Percentiles rank a stretch among this genome's conserved stretches.
Conservation (phyloP, 2,113 vertebrate species). For the Dipodomys ordii region DNA sequence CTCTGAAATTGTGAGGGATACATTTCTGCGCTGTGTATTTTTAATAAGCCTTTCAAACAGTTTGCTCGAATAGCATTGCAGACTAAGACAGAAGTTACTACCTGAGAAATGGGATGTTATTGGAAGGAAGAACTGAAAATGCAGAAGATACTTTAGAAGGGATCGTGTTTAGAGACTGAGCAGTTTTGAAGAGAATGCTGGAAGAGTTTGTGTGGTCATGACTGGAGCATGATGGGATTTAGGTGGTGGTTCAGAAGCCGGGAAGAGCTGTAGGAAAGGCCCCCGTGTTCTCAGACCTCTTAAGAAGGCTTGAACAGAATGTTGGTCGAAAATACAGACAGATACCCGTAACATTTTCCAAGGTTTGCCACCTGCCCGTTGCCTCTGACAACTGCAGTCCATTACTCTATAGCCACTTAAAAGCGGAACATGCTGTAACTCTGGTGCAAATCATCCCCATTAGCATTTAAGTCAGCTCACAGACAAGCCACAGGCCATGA, state of each 20-base stretch:
- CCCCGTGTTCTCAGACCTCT: background rate
- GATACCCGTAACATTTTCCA: background rate
- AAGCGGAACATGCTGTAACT: background rate
- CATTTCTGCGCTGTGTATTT: background rate
- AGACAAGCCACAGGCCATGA: background rate
- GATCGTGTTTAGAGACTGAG: no score
- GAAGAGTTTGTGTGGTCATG: background rate
- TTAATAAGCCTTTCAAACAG: background rate
- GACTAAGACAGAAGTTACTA: background rate
- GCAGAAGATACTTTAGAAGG: background rate
- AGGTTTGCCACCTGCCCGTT: background rate
- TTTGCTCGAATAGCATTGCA: background rate
- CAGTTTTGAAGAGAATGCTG: background rate
- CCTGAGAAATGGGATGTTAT: background rate
- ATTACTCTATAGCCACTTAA: background rate
- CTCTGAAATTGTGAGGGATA: background rate
- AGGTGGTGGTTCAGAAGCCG: background rate
- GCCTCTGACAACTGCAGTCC: background rate
- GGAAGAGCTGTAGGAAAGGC: no score
- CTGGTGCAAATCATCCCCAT: background rate
- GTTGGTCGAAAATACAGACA: background rate
- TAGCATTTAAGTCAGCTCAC: slow-evolving; percentile 17
- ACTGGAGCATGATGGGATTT: background rate
- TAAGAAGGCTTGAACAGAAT: background rate
- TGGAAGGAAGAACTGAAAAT: background rate